A percentile compares a stretch with the other conserved stretches of the same genome.
These are phyloP conservation scores for Anguilla rostrata DNA, from an alignment of 2,113 vertebrate genomes.

Conservation along the genomic window DNA sequence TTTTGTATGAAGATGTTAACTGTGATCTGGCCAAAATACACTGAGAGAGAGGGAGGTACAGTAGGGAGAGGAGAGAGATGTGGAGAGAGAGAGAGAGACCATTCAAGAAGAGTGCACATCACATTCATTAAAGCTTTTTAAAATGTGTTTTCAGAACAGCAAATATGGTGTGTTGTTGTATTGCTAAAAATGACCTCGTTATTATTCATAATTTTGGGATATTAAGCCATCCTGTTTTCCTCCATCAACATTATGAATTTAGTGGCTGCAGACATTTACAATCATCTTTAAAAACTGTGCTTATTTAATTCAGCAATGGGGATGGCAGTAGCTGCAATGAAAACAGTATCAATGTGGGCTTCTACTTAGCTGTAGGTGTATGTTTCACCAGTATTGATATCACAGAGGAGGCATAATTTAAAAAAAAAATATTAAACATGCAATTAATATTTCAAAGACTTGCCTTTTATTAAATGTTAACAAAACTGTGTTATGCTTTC, in stretches of 20 bases:
- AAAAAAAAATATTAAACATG: not conserved
- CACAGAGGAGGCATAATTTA: not conserved
- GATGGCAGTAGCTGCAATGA: too few relatives aligned
- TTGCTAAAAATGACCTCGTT: not conserved
- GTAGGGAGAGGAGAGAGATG: too few relatives aligned
- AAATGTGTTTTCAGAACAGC: not conserved
- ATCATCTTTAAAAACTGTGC: too few relatives aligned
- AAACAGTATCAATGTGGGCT: not conserved
- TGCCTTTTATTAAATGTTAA: not conserved
- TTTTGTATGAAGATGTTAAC: constrained; percentile 72
- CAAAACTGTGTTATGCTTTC: not conserved
- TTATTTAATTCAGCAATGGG: too few relatives aligned
- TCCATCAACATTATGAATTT: not conserved
- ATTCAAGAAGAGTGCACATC: not conserved
- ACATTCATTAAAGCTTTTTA: not conserved
- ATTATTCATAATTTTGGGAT: not conserved
- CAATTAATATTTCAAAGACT: not conserved
- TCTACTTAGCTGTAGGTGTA: not conserved
- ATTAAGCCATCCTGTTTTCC: not conserved
- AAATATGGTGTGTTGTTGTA: not conserved
- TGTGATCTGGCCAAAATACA: constrained; percentile 60
- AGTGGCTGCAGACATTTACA: not conserved
- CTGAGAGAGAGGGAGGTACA: constrained; percentile 40
- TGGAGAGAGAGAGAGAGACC: not conserved
- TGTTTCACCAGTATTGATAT: not conserved